A percentile compares a stretch with the other conserved stretches of the same genome.
These are phyloP conservation scores for Drosophila novamexicana DNA, from an alignment of 1,140 invertebrate species.

Conservation along the genomic window DNA sequence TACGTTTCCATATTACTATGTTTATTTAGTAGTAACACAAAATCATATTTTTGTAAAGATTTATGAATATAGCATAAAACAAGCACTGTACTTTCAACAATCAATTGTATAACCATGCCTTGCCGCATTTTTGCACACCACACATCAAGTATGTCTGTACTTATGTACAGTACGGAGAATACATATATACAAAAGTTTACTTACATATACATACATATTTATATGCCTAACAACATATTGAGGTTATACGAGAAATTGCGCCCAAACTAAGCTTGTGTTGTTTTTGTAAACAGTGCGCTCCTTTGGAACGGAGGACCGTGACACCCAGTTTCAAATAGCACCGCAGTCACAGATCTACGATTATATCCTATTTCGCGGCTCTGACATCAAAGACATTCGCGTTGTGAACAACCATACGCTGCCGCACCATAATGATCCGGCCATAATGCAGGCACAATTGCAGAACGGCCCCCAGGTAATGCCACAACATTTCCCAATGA, in stretches of 20 bases:
- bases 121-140: constrained; percentile 1
- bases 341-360: constrained; percentile 99
- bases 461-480: constrained; percentile 85
- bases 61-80: too few relatives aligned
- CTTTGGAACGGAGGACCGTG: constrained; percentile 99
- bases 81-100: background rate
- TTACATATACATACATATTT: background rate
- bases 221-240: constrained; percentile 34
- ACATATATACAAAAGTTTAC: background rate
- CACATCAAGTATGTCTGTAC: background rate
- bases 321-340: constrained; percentile 96
- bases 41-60: too few relatives aligned
- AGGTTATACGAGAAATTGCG: constrained; percentile 58
- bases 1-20: too few relatives aligned
- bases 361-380: constrained; percentile 98
- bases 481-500: constrained; percentile 82
- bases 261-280: background rate
- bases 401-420: constrained; percentile 92
- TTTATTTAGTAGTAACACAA: too few relatives aligned
- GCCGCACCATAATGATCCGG: constrained; percentile 94
- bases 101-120: background rate
- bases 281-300: constrained; percentile 91
- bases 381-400: constrained; percentile 99
- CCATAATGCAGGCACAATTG: constrained; percentile 95
- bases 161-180: background rate